A percentile compares a stretch with the other conserved stretches of the same genome.
Conservation (phyloP, 2,888 invertebrate species). For the Tetranychus piercei region DNA sequence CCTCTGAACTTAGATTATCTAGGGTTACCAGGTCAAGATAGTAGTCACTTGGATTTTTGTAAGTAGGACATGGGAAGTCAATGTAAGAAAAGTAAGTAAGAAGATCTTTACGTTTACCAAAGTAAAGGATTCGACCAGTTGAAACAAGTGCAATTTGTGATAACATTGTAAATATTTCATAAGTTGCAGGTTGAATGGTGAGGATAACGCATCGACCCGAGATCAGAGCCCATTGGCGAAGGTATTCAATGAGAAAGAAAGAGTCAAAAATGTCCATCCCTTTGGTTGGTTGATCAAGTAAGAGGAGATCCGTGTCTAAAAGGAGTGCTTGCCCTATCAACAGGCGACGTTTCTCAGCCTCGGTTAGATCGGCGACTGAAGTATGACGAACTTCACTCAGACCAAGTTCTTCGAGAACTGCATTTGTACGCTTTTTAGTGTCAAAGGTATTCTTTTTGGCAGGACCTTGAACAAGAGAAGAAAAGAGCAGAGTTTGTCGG, state of each 20-base stretch:
- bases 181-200: slow-evolving; percentile 80
- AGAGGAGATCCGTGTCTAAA: slow-evolving; percentile 36
- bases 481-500: slow-evolving; percentile 67
- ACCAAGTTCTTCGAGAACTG: slow-evolving; percentile 74
- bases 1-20: slow-evolving; percentile 79
- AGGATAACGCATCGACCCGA: slow-evolving; percentile 61
- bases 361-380: slow-evolving; percentile 61
- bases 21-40: slow-evolving; percentile 81
- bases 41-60: slow-evolving; percentile 89
- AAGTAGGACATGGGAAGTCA: slow-evolving; percentile 85
- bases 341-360: slow-evolving; percentile 65
- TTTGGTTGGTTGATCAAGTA: slow-evolving; percentile 68
- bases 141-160: slow-evolving; percentile 66
- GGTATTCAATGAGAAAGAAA: slow-evolving; percentile 78
- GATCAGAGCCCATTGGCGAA: slow-evolving; percentile 65
- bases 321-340: slow-evolving; percentile 74
- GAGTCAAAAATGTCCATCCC: slow-evolving; percentile 89
- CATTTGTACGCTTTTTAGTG: slow-evolving; percentile 61
- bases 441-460: slow-evolving; percentile 42
- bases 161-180: slow-evolving; percentile 84
- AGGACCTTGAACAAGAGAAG: slow-evolving; percentile 51
- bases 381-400: slow-evolving; percentile 72
- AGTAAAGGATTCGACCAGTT: slow-evolving; percentile 75
- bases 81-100: slow-evolving; percentile 73
- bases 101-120: slow-evolving; percentile 70